Percentiles rank a stretch among this genome's conserved stretches.
phyloP scores from a whole-genome alignment of 2,113 vertebrate genomes.

The Syngnathus typhle region DNA sequence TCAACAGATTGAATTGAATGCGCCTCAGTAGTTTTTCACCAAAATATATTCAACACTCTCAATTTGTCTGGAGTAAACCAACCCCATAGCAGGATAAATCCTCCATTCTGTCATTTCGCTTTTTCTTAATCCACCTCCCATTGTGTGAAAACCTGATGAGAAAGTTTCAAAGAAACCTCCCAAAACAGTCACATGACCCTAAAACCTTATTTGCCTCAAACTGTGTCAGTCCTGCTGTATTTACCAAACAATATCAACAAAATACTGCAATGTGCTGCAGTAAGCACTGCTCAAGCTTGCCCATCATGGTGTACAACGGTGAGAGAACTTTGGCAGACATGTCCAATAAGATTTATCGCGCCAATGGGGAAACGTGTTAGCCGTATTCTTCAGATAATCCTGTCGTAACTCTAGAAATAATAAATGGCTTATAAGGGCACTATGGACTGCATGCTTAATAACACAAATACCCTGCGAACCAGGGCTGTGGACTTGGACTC shows the following conservation, averaged over 20 bases:
- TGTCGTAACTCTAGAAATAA: constrained; percentile 25
- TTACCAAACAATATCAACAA: constrained; percentile 14
- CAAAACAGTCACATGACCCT: neutral
- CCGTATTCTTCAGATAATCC: constrained; percentile 41
- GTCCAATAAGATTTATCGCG: constrained; percentile 18
- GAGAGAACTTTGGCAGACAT: constrained; percentile 29
- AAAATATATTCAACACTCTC: too few relatives aligned
- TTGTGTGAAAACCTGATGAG: too few relatives aligned
- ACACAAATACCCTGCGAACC: neutral
- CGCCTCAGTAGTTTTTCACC: too few relatives aligned
- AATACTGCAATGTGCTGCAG: constrained; percentile 14
- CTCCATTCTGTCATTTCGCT: too few relatives aligned
- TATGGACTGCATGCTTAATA: constrained; percentile 10
- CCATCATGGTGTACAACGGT: neutral
- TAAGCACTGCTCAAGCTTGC: neutral
- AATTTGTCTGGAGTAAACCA: too few relatives aligned
- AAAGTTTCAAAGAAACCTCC: neutral
- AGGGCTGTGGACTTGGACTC: too few relatives aligned
- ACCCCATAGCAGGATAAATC: neutral
- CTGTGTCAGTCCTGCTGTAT: constrained; percentile 23
- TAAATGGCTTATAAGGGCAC: constrained; percentile 22
- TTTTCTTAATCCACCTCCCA: too few relatives aligned
- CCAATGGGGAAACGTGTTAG: constrained; percentile 20
- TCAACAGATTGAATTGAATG: neutral
- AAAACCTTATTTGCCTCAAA: constrained; percentile 14